These are phyloP conservation scores for Acanthosepion pharaonis DNA, from an alignment of 2,888 invertebrate genomes.

Conservation along the genomic window DNA sequence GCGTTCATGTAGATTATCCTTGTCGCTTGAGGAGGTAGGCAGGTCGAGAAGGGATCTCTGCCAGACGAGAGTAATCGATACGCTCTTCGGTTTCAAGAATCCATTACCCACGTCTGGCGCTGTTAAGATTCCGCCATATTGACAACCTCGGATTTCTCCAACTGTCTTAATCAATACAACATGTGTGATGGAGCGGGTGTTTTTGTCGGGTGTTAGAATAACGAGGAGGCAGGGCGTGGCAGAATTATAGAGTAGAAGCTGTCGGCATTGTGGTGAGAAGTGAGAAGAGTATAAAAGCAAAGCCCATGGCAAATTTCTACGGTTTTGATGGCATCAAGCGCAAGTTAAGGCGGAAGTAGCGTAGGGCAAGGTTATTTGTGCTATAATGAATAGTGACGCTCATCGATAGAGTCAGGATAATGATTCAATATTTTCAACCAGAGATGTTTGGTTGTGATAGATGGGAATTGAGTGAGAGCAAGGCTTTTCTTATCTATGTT, in stretches of 20 bases:
- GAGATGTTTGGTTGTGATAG: background rate
- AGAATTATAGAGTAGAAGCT: background rate
- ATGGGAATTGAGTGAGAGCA: background rate
- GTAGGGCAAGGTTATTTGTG: background rate
- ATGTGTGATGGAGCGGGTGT: background rate
- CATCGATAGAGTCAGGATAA: background rate
- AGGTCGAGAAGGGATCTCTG: background rate
- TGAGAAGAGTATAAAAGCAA: background rate
- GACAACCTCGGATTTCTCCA: background rate
- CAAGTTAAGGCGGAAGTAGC: background rate
- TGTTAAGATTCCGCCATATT: background rate
- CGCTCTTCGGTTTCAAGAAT: background rate
- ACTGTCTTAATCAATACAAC: background rate
- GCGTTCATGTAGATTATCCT: background rate
- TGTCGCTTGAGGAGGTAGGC: background rate
- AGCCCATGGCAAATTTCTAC: background rate
- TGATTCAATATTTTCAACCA: background rate
- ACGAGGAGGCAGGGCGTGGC: background rate
- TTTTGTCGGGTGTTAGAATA: background rate
- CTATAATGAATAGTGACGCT: background rate
- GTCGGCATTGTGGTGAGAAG: background rate
- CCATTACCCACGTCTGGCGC: conserved; percentile 33
- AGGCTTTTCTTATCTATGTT: background rate
- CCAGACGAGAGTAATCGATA: conserved; percentile 33
- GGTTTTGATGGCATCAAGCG: background rate